phyloP scores from a whole-genome alignment of 2,797 vertebrate genomes.

The Hippocampus kuda region DNA sequence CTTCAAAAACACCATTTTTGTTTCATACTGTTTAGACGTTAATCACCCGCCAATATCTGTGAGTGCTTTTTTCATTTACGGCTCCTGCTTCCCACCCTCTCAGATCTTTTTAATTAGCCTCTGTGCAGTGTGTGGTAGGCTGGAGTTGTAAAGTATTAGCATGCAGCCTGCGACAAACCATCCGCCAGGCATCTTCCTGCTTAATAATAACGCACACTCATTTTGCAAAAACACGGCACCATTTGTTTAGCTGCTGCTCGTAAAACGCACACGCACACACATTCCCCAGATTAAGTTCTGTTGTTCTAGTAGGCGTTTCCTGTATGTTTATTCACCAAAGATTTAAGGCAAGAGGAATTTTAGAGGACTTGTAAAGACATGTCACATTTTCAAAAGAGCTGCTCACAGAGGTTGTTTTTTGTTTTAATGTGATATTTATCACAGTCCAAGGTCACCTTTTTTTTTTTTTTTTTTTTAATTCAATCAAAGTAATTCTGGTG shows the following conservation, averaged over 20 bases:
- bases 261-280: background rate
- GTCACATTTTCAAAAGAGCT: background rate
- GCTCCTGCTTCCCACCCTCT: background rate
- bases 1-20: background rate
- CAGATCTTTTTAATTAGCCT: constrained; percentile 6
- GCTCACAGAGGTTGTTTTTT: background rate
- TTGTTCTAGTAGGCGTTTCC: too few species aligned
- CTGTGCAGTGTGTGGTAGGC: background rate
- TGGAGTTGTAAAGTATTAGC: background rate
- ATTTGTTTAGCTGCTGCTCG: background rate
- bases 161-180: background rate
- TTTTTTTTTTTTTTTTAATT: too few species aligned
- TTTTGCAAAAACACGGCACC: background rate
- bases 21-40: background rate
- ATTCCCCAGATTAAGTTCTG: too few species aligned
- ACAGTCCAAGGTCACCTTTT: too few species aligned
- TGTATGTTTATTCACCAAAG: too few species aligned
- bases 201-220: background rate
- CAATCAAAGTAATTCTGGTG: too few species aligned
- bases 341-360: too few species aligned
- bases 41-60: constrained; percentile 2
- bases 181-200: background rate
- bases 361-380: too few species aligned
- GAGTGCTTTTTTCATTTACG: background rate
- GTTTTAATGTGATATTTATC: background rate